A percentile compares a stretch with the other conserved stretches of the same genome.
These are phyloP conservation scores for Iguana delicatissima DNA, from an alignment of 2,797 vertebrate species.

Conservation along the genomic window DNA sequence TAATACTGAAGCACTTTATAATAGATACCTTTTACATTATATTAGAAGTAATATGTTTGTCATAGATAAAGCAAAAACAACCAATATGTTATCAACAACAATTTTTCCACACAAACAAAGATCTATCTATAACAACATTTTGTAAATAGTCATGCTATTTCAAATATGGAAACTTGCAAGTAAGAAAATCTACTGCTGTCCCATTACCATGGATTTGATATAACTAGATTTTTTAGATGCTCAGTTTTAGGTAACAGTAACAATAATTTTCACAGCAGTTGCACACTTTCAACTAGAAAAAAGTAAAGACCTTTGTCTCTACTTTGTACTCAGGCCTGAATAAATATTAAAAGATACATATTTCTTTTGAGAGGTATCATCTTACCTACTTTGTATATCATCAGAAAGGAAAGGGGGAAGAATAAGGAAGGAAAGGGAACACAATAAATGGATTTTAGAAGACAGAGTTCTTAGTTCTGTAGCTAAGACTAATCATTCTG, in stretches of 20 bases:
- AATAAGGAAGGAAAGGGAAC: background rate
- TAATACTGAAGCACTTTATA: constrained; percentile 42
- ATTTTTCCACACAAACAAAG: background rate
- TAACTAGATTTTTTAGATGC: background rate
- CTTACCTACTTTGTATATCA: constrained; percentile 8
- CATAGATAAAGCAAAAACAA: constrained; percentile 23
- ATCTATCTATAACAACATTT: background rate
- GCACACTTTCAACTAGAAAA: background rate
- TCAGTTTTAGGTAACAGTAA: background rate
- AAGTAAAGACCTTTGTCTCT: background rate
- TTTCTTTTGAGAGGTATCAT: background rate
- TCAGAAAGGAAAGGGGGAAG: background rate
- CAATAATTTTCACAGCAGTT: background rate
- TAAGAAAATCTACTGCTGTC: background rate
- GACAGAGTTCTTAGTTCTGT: background rate
- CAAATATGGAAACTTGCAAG: constrained; percentile 37
- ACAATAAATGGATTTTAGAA: constrained; percentile 17
- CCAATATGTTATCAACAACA: constrained; percentile 45
- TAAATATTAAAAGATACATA: constrained; percentile 10
- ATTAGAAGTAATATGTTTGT: constrained; percentile 23
- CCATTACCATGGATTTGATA: constrained; percentile 12
- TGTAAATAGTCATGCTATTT: constrained; percentile 1
- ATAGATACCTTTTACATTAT: constrained; percentile 41
- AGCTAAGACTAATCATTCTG: background rate
- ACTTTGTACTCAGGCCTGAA: background rate